phyloP scores from a whole-genome alignment of 2,113 vertebrate genomes.

The Ariopsis seemanni region DNA sequence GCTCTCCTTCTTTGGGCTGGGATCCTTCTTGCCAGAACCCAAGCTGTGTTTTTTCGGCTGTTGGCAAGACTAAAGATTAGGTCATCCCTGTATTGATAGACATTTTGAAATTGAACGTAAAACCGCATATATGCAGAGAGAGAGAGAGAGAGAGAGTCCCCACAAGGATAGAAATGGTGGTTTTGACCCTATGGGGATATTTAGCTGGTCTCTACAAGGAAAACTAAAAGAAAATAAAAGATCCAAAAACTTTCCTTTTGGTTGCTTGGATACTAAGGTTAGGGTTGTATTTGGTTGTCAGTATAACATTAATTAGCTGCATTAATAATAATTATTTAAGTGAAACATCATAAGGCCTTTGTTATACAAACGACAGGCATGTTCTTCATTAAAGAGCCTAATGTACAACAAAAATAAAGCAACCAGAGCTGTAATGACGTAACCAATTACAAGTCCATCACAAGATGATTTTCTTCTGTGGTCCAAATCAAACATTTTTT shows the following conservation, averaged over 20 bases:
- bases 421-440: neutral
- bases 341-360: neutral
- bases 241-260: neutral
- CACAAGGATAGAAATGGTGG: neutral
- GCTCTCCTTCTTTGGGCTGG: conserved; percentile 72
- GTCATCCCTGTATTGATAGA: conserved; percentile 53
- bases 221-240: neutral
- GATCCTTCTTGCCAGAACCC: conserved; percentile 57
- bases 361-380: neutral
- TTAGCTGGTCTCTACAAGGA: neutral
- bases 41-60: conserved; percentile 57
- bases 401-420: conserved; percentile 17
- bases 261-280: neutral
- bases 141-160: neutral
- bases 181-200: neutral
- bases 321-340: neutral
- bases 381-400: neutral
- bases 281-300: neutral
- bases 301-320: neutral
- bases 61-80: conserved; percentile 61
- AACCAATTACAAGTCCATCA: neutral
- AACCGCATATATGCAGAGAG: neutral
- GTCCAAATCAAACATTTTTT: neutral
- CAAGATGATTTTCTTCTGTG: neutral
- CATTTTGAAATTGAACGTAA: conserved; percentile 46